These are phyloP conservation scores for Trachops cirrhosus DNA, from an alignment of 2,797 vertebrate genomes.

Conservation along the genomic window DNA sequence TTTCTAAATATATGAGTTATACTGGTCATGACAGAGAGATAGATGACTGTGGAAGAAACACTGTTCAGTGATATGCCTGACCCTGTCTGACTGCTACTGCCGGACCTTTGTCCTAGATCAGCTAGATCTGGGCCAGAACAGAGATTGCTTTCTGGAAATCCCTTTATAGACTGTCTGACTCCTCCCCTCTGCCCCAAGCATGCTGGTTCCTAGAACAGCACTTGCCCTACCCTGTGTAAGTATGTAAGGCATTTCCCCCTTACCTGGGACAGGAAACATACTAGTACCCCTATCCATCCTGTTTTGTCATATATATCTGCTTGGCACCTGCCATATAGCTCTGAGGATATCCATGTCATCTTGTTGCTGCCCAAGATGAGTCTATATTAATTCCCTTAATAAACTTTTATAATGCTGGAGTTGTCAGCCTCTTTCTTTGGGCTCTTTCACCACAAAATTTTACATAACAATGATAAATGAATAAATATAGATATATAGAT, in stretches of 20 bases:
- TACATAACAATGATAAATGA: background rate
- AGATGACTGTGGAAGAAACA: background rate
- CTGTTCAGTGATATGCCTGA: background rate
- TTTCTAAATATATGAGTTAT: background rate
- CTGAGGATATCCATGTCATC: background rate
- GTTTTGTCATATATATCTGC: background rate
- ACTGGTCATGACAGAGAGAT: background rate
- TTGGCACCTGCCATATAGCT: background rate
- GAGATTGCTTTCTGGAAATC: background rate
- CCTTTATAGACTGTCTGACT: background rate
- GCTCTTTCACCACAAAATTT: background rate
- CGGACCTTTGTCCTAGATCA: background rate
- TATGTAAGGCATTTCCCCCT: background rate
- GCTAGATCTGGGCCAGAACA: background rate
- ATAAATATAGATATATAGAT: background rate
- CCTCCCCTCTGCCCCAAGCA: background rate
- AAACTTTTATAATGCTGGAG: background rate
- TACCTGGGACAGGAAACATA: background rate
- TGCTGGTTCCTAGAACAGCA: background rate
- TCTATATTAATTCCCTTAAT: background rate
- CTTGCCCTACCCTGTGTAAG: background rate
- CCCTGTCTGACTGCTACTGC: background rate
- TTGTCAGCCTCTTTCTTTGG: background rate
- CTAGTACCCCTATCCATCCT: background rate
- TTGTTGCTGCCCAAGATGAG: background rate